These are phyloP conservation scores for Phalera bucephala DNA, from an alignment of 2,888 invertebrate genomes.

Conservation along the genomic window DNA sequence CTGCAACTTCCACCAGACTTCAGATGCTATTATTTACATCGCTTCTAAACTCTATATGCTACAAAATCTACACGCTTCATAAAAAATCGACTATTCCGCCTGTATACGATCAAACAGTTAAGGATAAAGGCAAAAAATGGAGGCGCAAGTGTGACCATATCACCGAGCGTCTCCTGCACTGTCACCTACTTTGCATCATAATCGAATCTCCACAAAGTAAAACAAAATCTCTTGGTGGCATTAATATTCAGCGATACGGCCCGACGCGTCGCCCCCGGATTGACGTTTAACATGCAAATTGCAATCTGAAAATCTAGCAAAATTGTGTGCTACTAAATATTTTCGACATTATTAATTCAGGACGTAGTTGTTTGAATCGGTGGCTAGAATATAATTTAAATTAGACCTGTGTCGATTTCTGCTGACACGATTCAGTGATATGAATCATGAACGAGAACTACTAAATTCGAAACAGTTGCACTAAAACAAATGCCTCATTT, in stretches of 20 bases:
- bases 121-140: no score
- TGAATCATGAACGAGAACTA: no score
- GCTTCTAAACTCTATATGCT: no score
- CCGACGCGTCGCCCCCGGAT: slow-evolving; percentile 74
- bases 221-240: slow-evolving; percentile 78
- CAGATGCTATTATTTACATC: no score
- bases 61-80: no score
- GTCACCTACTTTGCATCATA: slow-evolving; percentile 79
- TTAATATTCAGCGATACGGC: slow-evolving; percentile 82
- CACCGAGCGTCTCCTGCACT: slow-evolving; percentile 27
- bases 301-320: slow-evolving; percentile 80
- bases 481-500: no score
- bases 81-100: no score
- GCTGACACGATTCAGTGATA: no score
- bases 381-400: slow-evolving; percentile 76
- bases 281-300: slow-evolving; percentile 83
- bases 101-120: no score
- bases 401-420: no score
- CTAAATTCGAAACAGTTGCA: no score
- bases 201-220: slow-evolving; percentile 80
- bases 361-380: slow-evolving; percentile 74
- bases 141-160: background rate
- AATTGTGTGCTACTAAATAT: slow-evolving; percentile 79
- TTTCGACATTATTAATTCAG: slow-evolving; percentile 77
- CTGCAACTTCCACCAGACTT: no score